Percentiles rank a stretch among this genome's conserved stretches.
These are phyloP conservation scores for Tetanocera ferruginea DNA, from an alignment of 2,888 invertebrate species.

Conservation along the genomic window DNA sequence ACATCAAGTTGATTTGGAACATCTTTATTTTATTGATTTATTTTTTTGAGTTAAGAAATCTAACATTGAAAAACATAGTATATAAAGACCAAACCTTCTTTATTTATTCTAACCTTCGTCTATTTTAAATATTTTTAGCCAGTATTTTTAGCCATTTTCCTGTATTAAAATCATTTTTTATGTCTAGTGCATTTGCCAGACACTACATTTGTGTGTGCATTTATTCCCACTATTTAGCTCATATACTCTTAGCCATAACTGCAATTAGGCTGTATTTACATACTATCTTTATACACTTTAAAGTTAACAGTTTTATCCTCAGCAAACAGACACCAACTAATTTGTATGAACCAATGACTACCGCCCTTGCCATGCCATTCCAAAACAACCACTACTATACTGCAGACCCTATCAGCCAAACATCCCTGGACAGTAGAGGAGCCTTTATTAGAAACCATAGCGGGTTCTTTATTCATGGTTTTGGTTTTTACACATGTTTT, in stretches of 20 bases:
- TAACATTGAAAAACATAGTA: no score
- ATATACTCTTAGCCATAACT: slow-evolving; percentile 1
- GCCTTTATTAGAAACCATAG: slow-evolving; percentile 13
- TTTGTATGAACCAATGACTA: not conserved
- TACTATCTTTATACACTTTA: slow-evolving; percentile 13
- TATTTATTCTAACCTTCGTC: no score
- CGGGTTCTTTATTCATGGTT: slow-evolving; percentile 4
- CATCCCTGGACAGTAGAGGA: not conserved
- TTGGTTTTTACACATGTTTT: not conserved
- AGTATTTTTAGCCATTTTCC: no score
- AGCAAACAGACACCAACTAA: slow-evolving; percentile 6
- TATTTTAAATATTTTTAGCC: no score
- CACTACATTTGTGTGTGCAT: not conserved
- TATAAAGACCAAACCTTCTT: no score
- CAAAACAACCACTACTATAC: not conserved
- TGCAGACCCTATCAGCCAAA: not conserved
- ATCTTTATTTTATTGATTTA: no score
- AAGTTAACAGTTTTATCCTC: slow-evolving; percentile 2
- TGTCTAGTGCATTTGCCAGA: no score
- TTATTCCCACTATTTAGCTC: slow-evolving; percentile 10
- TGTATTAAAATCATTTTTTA: no score
- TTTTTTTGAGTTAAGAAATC: no score
- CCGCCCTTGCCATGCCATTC: not conserved
- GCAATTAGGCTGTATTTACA: slow-evolving; percentile 29
- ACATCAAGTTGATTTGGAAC: no score